Evolutionary conservation across 92 coral and sea anemone species (phyloP).

Genomic region (Bergia sp.): DNA sequence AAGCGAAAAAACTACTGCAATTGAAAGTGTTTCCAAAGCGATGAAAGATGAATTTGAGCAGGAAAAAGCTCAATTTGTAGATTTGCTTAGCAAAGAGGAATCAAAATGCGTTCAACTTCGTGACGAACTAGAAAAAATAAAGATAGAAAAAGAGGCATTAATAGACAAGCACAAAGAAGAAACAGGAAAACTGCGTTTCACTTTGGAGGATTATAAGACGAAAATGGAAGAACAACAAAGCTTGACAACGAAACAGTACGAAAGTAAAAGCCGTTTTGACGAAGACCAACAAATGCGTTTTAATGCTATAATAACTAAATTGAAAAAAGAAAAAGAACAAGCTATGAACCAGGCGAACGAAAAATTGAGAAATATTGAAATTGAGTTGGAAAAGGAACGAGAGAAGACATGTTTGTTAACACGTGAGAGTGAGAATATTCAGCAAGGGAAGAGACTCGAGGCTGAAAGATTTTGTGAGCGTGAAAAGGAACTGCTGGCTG

Average conservation of each 20-base stretch:
- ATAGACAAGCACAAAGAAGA: conserved; percentile 57
- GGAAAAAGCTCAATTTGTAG: conserved; percentile 55
- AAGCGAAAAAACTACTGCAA: conserved; percentile 38
- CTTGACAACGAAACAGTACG: conserved; percentile 61
- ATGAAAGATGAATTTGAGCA: conserved; percentile 60
- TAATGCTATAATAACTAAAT: conserved; percentile 80
- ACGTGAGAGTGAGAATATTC: conserved; percentile 65
- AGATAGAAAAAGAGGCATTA: conserved; percentile 51
- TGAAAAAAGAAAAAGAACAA: conserved; percentile 86
- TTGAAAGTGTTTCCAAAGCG: conserved; percentile 45
- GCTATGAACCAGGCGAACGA: conserved; percentile 74
- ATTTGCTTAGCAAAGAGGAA: conserved; percentile 40
- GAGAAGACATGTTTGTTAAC: conserved; percentile 54
- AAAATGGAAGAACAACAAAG: conserved; percentile 75
- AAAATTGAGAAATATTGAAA: conserved; percentile 60
- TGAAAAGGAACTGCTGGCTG: conserved; percentile 57
- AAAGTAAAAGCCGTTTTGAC: conserved; percentile 69
- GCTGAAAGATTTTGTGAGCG: conserved; percentile 51
- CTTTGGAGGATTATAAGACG: conserved; percentile 54
- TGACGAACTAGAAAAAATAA: conserved; percentile 53
- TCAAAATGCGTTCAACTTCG: conserved; percentile 28
- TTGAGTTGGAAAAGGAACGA: conserved; percentile 56
- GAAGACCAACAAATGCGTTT: conserved; percentile 96
- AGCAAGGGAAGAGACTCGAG: conserved; percentile 57
- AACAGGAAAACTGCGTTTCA: conserved; percentile 42